Conservation (phyloP, 1,140 invertebrate species). For the Bombus haemorrhoidalis region DNA sequence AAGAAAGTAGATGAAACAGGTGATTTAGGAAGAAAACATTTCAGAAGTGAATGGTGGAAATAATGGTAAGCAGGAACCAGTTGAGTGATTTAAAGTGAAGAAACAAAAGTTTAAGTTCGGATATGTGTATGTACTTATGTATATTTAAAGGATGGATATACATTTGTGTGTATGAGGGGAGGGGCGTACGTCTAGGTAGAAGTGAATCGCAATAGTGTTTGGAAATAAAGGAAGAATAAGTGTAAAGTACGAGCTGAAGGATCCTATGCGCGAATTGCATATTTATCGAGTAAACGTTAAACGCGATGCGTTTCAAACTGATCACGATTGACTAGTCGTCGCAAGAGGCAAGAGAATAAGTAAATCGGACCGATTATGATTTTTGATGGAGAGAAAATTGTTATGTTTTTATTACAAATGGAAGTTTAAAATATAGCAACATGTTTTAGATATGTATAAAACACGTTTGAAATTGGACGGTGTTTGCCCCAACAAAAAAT, state of each 20-base stretch:
- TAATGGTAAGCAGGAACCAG: too few relatives aligned
- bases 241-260: background rate
- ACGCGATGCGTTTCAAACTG: background rate
- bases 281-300: background rate
- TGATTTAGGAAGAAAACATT: background rate
- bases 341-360: background rate
- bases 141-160: background rate
- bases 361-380: background rate
- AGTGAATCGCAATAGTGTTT: background rate
- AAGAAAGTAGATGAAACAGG: background rate
- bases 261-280: background rate
- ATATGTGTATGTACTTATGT: background rate
- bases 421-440: background rate
- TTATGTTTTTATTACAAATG: conserved; percentile 23
- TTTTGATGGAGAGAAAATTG: background rate
- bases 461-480: background rate
- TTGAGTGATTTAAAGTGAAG: background rate
- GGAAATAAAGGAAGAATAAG: background rate
- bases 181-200: too few relatives aligned
- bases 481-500: background rate
- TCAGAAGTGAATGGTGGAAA: background rate
- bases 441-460: conserved; percentile 12
- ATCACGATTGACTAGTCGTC: background rate
- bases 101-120: background rate
- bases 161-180: background rate